Base-by-base conservation (phyloP, 64 coral and sea anemone species). In the Anthopleura sola region DNA sequence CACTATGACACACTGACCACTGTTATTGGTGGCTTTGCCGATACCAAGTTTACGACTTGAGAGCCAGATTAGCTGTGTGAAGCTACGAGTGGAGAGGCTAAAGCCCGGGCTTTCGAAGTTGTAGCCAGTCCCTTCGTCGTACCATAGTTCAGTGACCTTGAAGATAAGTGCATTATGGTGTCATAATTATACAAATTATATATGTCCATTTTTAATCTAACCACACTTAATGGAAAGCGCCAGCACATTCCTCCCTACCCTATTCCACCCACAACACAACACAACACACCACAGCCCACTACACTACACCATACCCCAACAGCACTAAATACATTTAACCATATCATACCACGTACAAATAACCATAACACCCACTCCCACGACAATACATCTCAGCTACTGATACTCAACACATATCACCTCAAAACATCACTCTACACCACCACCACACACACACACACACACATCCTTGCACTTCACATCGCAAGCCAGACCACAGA, bases 31-130 rank as follows among this genome's bases (percentile, higher is more conserved):
- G 2, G 90, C 94, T 56, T 96, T 96, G 28, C 94, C 94, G 5
- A 96, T 74, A 29, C 94, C 94, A 0, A 96, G 46, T 24, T 92
- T 91, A 21, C 90, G 86, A 82, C 86, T 89, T 7, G 71, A 87
- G 21, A 75, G 85, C 97, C 97, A 99, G 38, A 99, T 71, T 54
- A 99, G 85, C 87, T 99, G 97, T 6, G 89, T 99, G 44, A 94
- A 99, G 84, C 93, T 92, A 36, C 91, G 86, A n/a, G 93, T 94
- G 21, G 89, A 84, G 3, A 86, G 88, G 50, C 85, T 92, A 80
- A 99, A 99, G 29, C 92, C 92, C 12, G 97, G 97, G 26, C 89
- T 88, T 78, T 99, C 87, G n/a, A 94, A 99, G 50, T 95, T 82
- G 69, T 99, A 99, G 51, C 75, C 84, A 39, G 80, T 82, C 18